Conservation (phyloP, 2,113 vertebrate species). For the Dolichotis patagonum region DNA sequence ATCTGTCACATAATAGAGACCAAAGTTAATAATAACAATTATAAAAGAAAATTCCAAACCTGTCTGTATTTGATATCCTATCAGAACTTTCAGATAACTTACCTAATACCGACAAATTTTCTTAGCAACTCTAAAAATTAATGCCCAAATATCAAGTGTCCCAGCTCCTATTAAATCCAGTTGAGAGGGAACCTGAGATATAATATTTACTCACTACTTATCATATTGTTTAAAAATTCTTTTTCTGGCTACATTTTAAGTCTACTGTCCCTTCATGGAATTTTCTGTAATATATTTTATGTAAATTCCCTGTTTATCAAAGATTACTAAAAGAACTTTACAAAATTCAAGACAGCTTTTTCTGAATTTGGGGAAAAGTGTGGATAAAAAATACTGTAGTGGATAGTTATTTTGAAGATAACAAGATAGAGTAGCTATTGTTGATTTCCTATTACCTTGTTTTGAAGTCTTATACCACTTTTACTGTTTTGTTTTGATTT, state of each 20-base stretch:
- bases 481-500: no score
- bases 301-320: constrained; percentile 19
- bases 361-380: background rate
- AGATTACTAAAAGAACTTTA: constrained; percentile 5
- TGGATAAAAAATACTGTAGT: background rate
- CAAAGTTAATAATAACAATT: background rate
- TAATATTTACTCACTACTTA: background rate
- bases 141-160: background rate
- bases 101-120: background rate
- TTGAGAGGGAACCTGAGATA: background rate
- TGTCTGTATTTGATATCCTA: background rate
- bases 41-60: constrained; percentile 9
- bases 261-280: background rate
- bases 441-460: no score
- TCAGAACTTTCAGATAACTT: constrained; percentile 5
- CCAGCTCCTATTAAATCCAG: background rate
- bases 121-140: background rate
- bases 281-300: background rate
- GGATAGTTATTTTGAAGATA: background rate
- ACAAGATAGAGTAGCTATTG: no score
- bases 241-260: background rate
- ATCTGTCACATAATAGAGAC: background rate
- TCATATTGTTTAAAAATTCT: background rate
- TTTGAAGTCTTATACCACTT: no score
- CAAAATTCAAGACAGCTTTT: constrained; percentile 6